Evolutionary conservation across 2,888 invertebrate genomes (phyloP), one percentile per base, ranked within the genome.

Genomic region (Apodemia mormo): DNA sequence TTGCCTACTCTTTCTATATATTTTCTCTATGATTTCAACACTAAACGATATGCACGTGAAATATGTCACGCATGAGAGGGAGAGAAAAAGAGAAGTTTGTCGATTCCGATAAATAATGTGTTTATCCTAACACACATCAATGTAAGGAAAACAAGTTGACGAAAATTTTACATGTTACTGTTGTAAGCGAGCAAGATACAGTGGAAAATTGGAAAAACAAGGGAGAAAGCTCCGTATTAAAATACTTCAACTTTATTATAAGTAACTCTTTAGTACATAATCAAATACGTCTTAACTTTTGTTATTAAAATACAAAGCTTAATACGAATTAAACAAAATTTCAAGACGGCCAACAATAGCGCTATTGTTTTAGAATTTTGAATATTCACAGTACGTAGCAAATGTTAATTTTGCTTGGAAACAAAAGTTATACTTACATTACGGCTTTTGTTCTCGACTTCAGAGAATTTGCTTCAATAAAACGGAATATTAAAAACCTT

Each of bases 361-460:
- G 52, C 65, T 29, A 65, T 68, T 68, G 68, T 68, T 65, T 69
- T 69, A 69, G 65, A 69, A 69, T 69, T 65, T 69, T 69, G 54
- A 65, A 65, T 65, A 69, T 69, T 65, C 54, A 52, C 49, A 54
- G 65, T 54, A 54, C 68, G 65, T 65, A 65, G 54, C 52, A 65
- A 40, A 65, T 37, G 65, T 49, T 65, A 65, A 69, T 69, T 69
- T 69, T 52, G 65, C 65, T 66, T 52, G 49, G 33, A 52, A 69
- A 56, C 65, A 69, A 69, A 69, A 65, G 65, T 69, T 68, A 69
- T 64, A 37, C 64, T 64, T 64, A 64, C 64, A 64, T 64, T 64
- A 64, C 64, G 64, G 64, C 64, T 64, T 64, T 64, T 64, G 64
- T 64, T 64, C 64, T 8, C 64, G 37, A 37, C 64, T 64, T 37